These are phyloP conservation scores for Brachyrhaphis roseni DNA, from an alignment of 2,797 vertebrate genomes.

Conservation along the genomic window DNA sequence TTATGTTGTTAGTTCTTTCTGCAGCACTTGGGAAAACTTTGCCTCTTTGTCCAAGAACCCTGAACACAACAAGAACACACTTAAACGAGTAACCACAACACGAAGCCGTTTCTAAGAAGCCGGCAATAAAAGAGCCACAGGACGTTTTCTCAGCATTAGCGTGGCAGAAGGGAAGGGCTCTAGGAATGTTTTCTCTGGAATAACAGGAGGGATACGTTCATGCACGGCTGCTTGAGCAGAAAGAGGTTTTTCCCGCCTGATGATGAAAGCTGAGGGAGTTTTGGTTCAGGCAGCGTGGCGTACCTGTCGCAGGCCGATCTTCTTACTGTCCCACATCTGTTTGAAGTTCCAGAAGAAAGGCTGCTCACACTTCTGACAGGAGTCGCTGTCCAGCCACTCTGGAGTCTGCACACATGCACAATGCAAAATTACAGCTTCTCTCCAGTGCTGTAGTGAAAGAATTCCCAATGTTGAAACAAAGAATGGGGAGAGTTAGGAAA, in stretches of 20 bases:
- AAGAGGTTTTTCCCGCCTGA: not conserved
- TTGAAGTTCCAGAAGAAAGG: slow-evolving; percentile 99
- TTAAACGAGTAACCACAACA: slow-evolving; percentile 8
- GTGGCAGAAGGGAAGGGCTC: not conserved
- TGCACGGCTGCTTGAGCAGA: not conserved
- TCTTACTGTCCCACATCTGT: slow-evolving; percentile 99
- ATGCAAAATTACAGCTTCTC: not conserved
- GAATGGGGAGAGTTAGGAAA: not conserved
- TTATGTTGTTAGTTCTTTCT: not conserved
- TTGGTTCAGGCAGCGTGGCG: not conserved
- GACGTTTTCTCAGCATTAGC: slow-evolving; percentile 12
- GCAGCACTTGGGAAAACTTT: not conserved
- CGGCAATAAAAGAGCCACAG: slow-evolving; percentile 24
- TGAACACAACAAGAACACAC: not conserved
- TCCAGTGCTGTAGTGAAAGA: not conserved
- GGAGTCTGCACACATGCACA: slow-evolving; percentile 84
- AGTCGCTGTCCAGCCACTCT: slow-evolving; percentile 98
- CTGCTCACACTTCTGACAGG: slow-evolving; percentile 98
- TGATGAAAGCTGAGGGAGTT: not conserved
- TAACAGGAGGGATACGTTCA: not conserved
- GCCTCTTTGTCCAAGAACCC: not conserved
- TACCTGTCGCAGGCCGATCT: slow-evolving; percentile 97
- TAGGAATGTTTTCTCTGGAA: not conserved
- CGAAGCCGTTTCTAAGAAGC: slow-evolving; percentile 5
- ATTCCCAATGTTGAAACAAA: not conserved